Conservation (phyloP, 2,888 invertebrate species). For the Drymonia ruficornis region DNA sequence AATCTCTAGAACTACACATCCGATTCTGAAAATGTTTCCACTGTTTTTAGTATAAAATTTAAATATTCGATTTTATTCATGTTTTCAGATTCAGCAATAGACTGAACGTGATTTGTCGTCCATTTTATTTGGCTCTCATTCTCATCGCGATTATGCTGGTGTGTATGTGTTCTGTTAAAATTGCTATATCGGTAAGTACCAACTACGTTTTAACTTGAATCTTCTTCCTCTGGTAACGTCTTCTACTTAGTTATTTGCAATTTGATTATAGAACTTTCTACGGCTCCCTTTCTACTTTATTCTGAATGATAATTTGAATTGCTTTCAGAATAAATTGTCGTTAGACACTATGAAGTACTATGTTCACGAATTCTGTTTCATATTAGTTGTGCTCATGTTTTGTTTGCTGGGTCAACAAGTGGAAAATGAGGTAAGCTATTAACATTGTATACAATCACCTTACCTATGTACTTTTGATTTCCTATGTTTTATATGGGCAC, state of each 20-base stretch:
- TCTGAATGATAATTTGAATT: too few relatives aligned
- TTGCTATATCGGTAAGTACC: conserved; percentile 72
- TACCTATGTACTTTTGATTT: not conserved
- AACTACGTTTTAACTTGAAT: not conserved
- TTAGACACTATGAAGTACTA: conserved; percentile 70
- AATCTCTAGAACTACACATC: too few relatives aligned
- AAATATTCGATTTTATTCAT: too few relatives aligned
- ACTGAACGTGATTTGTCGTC: conserved; percentile 67
- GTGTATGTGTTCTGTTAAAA: conserved; percentile 76
- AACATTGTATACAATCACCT: not conserved
- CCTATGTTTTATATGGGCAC: too few relatives aligned
- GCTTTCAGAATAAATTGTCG: conserved; percentile 63
- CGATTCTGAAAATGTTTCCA: too few relatives aligned
- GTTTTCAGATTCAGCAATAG: conserved; percentile 66
- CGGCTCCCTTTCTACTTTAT: too few relatives aligned
- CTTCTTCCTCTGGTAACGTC: too few relatives aligned
- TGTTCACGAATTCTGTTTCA: conserved; percentile 65
- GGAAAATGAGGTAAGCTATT: conserved; percentile 58
- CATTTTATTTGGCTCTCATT: conserved; percentile 70
- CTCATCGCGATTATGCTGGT: conserved; percentile 69
- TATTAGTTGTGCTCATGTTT: conserved; percentile 68
- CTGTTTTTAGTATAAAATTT: too few relatives aligned
- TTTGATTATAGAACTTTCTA: too few relatives aligned
- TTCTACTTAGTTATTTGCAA: too few relatives aligned
- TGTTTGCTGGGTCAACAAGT: conserved; percentile 72